Evolutionary conservation across 30 jellyfish, hydroid and myxozoan genomes (phyloP).

Genomic region (Sanderia malayensis): DNA sequence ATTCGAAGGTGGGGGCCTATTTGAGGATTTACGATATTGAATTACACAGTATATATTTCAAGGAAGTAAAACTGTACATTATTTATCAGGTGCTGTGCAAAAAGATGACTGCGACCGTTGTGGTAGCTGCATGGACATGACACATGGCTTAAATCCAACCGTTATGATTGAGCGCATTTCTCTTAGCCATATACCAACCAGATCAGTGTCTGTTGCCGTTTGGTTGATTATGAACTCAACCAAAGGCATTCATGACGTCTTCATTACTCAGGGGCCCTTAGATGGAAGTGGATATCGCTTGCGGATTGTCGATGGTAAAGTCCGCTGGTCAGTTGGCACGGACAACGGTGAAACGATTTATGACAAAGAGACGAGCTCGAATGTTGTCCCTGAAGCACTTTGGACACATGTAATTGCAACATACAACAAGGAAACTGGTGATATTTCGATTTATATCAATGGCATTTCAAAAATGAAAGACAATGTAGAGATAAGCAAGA

Average conservation of each 20-base stretch:
- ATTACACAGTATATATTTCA: too few species aligned
- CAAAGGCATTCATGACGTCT: conserved; percentile 79
- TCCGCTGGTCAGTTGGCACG: conserved; percentile 90
- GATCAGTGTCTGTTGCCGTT: conserved; percentile 70
- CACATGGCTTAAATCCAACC: conserved; percentile 84
- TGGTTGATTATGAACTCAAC: conserved; percentile 91
- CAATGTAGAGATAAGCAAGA: conserved; percentile 51
- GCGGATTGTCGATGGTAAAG: conserved; percentile 82
- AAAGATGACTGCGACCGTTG: conserved; percentile 90
- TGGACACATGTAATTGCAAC: conserved; percentile 93
- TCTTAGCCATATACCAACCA: conserved; percentile 73
- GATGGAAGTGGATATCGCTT: conserved; percentile 89
- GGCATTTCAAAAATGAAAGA: conserved; percentile 69
- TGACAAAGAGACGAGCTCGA: conserved; percentile 66
- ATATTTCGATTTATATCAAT: conserved; percentile 65
- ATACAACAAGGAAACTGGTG: conserved; percentile 77
- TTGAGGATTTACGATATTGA: too few species aligned
- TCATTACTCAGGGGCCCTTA: conserved; percentile 82
- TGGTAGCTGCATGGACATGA: conserved; percentile 88
- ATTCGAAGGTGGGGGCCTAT: too few species aligned
- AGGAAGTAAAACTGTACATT: too few species aligned
- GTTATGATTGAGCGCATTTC: conserved; percentile 78
- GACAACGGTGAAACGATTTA: conserved; percentile 80
- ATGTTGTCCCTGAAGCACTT: conserved; percentile 79
- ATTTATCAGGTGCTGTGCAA: conserved; percentile 81